phyloP scores from a whole-genome alignment of 2,113 vertebrate genomes.

The Ailurus styani region DNA sequence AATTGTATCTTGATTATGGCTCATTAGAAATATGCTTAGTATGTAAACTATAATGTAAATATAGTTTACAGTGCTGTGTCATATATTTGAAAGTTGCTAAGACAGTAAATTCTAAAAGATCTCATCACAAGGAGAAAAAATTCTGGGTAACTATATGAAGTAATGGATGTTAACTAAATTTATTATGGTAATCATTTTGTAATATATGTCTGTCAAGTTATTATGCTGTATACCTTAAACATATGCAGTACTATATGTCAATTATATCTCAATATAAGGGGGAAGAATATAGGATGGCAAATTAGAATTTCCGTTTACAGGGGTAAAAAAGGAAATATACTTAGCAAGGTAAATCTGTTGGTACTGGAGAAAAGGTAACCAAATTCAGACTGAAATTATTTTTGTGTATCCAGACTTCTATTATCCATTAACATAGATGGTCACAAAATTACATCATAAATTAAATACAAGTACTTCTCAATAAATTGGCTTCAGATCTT shows the following conservation, averaged over 20 bases:
- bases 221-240: not conserved
- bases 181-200: not conserved
- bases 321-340: not conserved
- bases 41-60: not conserved
- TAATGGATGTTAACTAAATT: not conserved
- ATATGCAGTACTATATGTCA: not conserved
- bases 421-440: not conserved
- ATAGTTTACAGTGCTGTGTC: not conserved
- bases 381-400: not conserved
- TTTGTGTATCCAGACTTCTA: not conserved
- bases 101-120: not conserved
- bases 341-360: conserved; percentile 19
- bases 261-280: not conserved
- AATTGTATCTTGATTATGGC: not conserved
- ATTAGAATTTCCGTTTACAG: not conserved
- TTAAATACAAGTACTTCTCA: conserved; percentile 12
- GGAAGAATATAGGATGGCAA: not conserved
- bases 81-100: not conserved
- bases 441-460: conserved; percentile 24
- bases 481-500: not conserved
- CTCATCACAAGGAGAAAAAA: not conserved
- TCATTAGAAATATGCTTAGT: conserved; percentile 20
- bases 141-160: not conserved
- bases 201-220: not conserved
- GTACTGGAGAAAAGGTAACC: not conserved